phyloP scores from a whole-genome alignment of 1,140 invertebrate species.

The Acromyrmex charruanus region DNA sequence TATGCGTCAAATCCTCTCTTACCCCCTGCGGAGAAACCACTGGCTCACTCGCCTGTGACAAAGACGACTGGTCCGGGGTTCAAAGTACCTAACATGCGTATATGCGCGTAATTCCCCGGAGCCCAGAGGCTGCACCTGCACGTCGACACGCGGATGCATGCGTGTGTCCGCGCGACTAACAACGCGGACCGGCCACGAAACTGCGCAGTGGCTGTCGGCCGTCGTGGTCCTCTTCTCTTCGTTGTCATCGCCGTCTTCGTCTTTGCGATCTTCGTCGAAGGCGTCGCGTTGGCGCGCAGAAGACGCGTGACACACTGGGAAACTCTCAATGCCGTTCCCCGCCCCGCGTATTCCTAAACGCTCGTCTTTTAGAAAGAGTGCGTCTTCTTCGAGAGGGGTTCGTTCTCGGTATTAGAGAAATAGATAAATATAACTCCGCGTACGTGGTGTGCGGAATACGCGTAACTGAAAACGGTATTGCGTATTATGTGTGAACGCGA shows the following conservation, averaged over 20 bases:
- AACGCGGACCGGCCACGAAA: slow-evolving; percentile 36
- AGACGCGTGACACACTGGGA: slow-evolving; percentile 79
- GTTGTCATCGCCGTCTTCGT: neutral
- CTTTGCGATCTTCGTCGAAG: slow-evolving; percentile 61
- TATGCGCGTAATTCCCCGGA: slow-evolving; percentile 41
- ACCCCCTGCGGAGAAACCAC: slow-evolving; percentile 67
- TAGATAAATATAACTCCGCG: slow-evolving; percentile 76
- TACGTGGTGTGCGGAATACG: slow-evolving; percentile 14
- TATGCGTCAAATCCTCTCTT: slow-evolving; percentile 64
- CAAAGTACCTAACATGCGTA: slow-evolving; percentile 58
- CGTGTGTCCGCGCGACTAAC: slow-evolving; percentile 19
- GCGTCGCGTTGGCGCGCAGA: slow-evolving; percentile 45
- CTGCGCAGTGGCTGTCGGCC: slow-evolving; percentile 51
- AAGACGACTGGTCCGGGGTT: slow-evolving; percentile 47
- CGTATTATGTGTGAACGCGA: slow-evolving; percentile 10
- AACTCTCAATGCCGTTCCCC: slow-evolving; percentile 60
- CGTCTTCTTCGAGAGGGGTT: slow-evolving; percentile 40
- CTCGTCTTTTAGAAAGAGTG: slow-evolving; percentile 34
- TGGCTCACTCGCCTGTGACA: slow-evolving; percentile 57
- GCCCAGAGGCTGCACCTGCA: slow-evolving; percentile 43
- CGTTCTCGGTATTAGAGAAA: slow-evolving; percentile 71
- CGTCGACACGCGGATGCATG: neutral
- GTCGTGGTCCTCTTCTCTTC: slow-evolving; percentile 40
- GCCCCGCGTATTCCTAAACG: slow-evolving; percentile 35
- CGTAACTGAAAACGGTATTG: slow-evolving; percentile 26